These are phyloP conservation scores for Pyralis farinalis DNA, from an alignment of 2,888 invertebrate genomes.

Conservation along the genomic window DNA sequence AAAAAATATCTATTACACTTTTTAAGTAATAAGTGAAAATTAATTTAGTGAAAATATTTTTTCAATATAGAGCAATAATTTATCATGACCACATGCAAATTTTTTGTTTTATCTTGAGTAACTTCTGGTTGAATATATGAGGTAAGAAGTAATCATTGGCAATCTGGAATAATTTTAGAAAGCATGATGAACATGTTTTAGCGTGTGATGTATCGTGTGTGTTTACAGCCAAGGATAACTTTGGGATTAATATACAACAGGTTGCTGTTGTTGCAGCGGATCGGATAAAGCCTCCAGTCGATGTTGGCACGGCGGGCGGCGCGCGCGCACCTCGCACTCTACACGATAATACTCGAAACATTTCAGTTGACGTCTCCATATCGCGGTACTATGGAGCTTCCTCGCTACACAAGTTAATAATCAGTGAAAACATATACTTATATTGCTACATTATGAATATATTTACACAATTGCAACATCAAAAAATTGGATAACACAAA, in stretches of 20 bases:
- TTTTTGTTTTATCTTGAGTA: too few species aligned
- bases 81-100: slow-evolving; percentile 5
- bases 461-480: slow-evolving; percentile 11
- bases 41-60: neutral
- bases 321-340: slow-evolving; percentile 57
- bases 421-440: neutral
- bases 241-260: slow-evolving; percentile 67
- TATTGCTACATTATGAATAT: slow-evolving; percentile 9
- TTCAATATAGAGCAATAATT: slow-evolving; percentile 1
- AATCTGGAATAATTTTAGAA: neutral
- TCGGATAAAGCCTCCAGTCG: slow-evolving; percentile 72
- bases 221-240: slow-evolving; percentile 57
- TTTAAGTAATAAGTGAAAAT: too few species aligned
- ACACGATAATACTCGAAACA: slow-evolving; percentile 22
- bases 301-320: slow-evolving; percentile 58
- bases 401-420: too few species aligned
- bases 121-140: too few species aligned
- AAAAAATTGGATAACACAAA: slow-evolving; percentile 23
- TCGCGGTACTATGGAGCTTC: neutral
- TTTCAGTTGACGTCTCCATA: slow-evolving; percentile 22
- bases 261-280: slow-evolving; percentile 64
- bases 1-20: too few species aligned
- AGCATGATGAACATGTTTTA: neutral
- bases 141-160: neutral
- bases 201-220: slow-evolving; percentile 36